Base-by-base conservation (phyloP, 2,113 vertebrate genomes). In the Zosterops pallidus region DNA sequence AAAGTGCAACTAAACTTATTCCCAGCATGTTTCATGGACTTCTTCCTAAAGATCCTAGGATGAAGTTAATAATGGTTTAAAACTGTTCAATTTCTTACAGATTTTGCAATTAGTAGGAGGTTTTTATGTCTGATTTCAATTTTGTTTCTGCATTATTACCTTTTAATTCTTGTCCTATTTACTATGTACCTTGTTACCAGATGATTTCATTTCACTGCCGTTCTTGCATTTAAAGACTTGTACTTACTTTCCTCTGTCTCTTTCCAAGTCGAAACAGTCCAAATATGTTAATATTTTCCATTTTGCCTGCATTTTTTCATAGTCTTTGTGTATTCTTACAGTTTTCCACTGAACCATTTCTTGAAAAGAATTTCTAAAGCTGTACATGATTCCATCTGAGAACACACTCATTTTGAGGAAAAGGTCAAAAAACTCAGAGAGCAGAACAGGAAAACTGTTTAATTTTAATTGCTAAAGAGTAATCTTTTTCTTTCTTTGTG, bases 311-410 rank as follows among this genome's bases (percentile, higher is more conserved):
- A 26, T 35, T 74, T 59, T 55, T 83, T 70, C 24, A 22, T 50
- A 42, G 7, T 11, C 8, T 60, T 41, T 57, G 24, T 65, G 3
- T 63, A 67, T 4, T 57, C 22, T 64, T 52, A 57, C 1, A 31
- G 3, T 49, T 83, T 39, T 75, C 12, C 0, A 0, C 8, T 17
- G 19, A 88, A 68, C 0, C 0, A 31, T 75, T 76, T 59, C 17
- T 75, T 78, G 5, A 35, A 65, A 83, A 44, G 41, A 59, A 25
- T 3, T 5, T 69, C 12, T 20, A 55, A 86, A 70, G 5, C 7
- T 83, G 20, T 83, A 67, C 18, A n/a, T 11, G 7, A 74, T 56
- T 83, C 41, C 55, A 86, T 20, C 25, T 80, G 28, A 62, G 41
- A 83, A 62, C 22, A 77, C 33, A 64, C 11, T 0, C 0, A 11